Evolutionary conservation across 2,113 vertebrate species (phyloP).

Genomic region (cat (Felis catus)): F.catus_Fca126_mat1.0 CM031421.1:30905001-30905500

Average conservation of each 20-base stretch:
- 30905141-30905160: not conserved
- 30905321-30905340: no score
- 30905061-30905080: no score
- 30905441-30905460: not conserved
- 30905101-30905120: not conserved
- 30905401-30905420: no score
- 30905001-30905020: not conserved
- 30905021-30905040: not conserved
- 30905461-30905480: not conserved
- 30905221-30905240: not conserved
- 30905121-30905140: not conserved
- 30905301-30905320: no score
- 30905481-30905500: not conserved
- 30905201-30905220: not conserved
- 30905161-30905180: not conserved
- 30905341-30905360: no score
- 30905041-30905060: not conserved
- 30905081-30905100: not conserved
- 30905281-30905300: no score
- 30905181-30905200: not conserved
- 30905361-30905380: no score
- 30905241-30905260: no score
- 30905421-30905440: no score
- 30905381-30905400: no score
- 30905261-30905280: no score